A percentile compares a stretch with the other conserved stretches of the same genome.
Conservation (phyloP, 2,113 vertebrate species). For the Melospiza georgiana region DNA sequence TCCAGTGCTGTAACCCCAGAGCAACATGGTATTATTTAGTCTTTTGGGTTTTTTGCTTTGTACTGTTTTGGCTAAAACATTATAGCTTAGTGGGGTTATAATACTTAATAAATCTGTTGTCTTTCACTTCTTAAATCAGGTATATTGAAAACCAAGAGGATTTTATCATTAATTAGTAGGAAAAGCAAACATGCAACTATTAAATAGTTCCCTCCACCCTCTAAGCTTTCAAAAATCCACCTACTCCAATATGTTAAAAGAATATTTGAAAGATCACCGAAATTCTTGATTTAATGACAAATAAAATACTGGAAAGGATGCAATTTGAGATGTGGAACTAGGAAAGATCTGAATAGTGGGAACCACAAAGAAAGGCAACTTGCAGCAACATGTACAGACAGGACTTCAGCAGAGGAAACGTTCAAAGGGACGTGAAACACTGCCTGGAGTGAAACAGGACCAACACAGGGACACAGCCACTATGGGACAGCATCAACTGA, state of each 20-base stretch:
- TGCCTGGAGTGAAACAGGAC: background rate
- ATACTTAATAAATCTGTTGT: background rate
- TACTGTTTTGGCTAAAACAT: background rate
- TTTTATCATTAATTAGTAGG: slow-evolving; percentile 7
- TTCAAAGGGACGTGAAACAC: background rate
- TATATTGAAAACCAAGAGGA: background rate
- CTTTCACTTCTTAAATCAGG: background rate
- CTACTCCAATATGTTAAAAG: slow-evolving; percentile 63
- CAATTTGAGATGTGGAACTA: background rate
- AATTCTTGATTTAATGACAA: background rate
- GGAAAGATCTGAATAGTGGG: background rate
- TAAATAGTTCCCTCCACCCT: background rate
- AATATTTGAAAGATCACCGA: slow-evolving; percentile 47
- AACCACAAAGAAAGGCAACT: background rate
- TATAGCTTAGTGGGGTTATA: background rate
- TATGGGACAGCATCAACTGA: background rate
- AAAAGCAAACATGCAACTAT: background rate
- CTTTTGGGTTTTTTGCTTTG: background rate
- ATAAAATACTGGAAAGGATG: background rate
- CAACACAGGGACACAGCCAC: background rate
- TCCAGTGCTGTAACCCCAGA: background rate
- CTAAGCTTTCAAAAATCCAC: slow-evolving; percentile 32
- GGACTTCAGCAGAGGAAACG: background rate
- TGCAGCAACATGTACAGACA: background rate
- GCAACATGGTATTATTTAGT: background rate